These are phyloP conservation scores for Leucosticte australis DNA, from an alignment of 2,113 vertebrate species.

Conservation along the genomic window DNA sequence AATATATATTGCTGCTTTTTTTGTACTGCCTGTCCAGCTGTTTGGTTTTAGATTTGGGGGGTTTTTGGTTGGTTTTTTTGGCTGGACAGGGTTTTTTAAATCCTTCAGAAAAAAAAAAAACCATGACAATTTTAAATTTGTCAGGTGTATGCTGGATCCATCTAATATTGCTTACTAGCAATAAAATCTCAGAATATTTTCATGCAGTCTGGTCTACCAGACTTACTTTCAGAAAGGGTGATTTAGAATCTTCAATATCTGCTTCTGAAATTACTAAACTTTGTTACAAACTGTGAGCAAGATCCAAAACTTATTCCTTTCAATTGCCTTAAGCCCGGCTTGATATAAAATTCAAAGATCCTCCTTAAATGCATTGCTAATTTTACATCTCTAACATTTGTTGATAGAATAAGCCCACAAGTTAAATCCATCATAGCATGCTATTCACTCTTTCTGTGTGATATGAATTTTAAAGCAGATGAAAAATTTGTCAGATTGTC, in stretches of 20 bases:
- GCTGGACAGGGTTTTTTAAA: not conserved
- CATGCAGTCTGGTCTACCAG: not conserved
- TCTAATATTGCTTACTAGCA: not conserved
- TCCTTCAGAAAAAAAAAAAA: not conserved
- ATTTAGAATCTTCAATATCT: not conserved
- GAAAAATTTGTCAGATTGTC: not conserved
- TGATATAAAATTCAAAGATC: not conserved
- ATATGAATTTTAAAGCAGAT: not conserved
- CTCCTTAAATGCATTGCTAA: not conserved
- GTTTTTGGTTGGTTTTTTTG: not conserved
- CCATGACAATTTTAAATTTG: not conserved
- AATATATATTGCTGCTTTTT: not conserved
- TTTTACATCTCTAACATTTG: not conserved
- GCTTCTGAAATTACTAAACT: not conserved
- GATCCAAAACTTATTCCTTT: not conserved
- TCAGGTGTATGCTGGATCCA: not conserved
- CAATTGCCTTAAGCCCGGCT: not conserved
- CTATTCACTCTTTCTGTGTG: not conserved
- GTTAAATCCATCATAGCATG: not conserved
- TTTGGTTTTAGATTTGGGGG: not conserved
- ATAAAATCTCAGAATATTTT: not conserved
- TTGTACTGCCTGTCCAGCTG: not conserved
- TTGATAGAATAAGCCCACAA: not conserved
- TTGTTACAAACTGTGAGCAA: not conserved
- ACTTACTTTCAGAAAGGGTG: not conserved